Conservation (phyloP, 1,140 invertebrate genomes). For the Gryon sp. region DNA sequence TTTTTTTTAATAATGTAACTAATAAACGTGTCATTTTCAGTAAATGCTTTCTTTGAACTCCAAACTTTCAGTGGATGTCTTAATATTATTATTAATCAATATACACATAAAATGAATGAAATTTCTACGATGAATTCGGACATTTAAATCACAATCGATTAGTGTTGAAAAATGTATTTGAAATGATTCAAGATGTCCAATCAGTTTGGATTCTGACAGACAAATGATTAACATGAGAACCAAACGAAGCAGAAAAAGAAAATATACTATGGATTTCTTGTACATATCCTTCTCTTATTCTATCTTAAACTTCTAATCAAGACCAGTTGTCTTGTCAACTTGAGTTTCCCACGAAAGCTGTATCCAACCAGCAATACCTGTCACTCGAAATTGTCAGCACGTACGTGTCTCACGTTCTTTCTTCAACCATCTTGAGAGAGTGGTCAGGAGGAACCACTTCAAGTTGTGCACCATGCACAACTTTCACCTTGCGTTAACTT, state of each 20-base stretch:
- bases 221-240: slow-evolving; percentile 60
- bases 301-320: slow-evolving; percentile 62
- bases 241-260: slow-evolving; percentile 41
- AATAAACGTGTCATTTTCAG: too few relatives aligned
- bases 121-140: slow-evolving; percentile 16
- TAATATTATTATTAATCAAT: slow-evolving; percentile 28
- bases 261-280: slow-evolving; percentile 51
- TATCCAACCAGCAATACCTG: slow-evolving; percentile 60
- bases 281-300: slow-evolving; percentile 32
- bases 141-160: slow-evolving; percentile 51
- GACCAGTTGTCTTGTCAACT: slow-evolving; percentile 61
- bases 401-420: slow-evolving; percentile 54
- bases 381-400: slow-evolving; percentile 64
- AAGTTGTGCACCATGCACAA: slow-evolving; percentile 36
- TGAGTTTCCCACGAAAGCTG: slow-evolving; percentile 58
- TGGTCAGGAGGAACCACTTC: slow-evolving; percentile 59
- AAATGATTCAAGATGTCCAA: slow-evolving; percentile 32
- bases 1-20: too few relatives aligned
- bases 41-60: too few relatives aligned
- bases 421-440: slow-evolving; percentile 57
- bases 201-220: slow-evolving; percentile 41
- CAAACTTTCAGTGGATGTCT: background rate
- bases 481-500: slow-evolving; percentile 40
- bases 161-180: slow-evolving; percentile 15
- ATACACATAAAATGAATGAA: slow-evolving; percentile 8